Conservation (phyloP, 2,888 invertebrate species). For the Diarsia dahlii region DNA sequence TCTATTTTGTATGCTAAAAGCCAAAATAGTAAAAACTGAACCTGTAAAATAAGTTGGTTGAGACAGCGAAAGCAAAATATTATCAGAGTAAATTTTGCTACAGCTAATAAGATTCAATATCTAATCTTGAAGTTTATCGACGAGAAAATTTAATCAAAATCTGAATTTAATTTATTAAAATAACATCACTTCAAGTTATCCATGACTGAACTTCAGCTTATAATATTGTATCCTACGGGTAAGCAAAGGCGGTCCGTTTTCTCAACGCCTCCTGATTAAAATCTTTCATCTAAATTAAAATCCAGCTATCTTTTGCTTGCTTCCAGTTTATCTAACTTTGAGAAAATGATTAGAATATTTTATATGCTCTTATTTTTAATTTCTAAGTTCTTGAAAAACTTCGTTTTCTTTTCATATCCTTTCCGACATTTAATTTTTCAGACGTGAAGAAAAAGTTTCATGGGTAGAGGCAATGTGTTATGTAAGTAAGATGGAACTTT, state of each 20-base stretch:
- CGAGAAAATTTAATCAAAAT: slow-evolving; percentile 27
- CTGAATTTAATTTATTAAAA: slow-evolving; percentile 37
- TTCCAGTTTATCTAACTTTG: slow-evolving; percentile 37
- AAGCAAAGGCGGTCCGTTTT: slow-evolving; percentile 35
- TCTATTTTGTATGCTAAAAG: not conserved
- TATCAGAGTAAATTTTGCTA: not conserved
- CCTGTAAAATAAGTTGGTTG: not conserved
- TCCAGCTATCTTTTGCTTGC: slow-evolving; percentile 35
- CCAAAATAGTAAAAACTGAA: not conserved
- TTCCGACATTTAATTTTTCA: not conserved
- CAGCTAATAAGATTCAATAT: slow-evolving; percentile 4
- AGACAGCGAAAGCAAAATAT: not conserved
- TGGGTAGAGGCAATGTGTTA: not conserved
- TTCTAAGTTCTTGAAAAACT: not conserved
- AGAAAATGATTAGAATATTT: slow-evolving; percentile 43
- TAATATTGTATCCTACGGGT: slow-evolving; percentile 41
- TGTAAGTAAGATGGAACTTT: not conserved
- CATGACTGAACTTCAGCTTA: slow-evolving; percentile 39
- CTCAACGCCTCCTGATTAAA: slow-evolving; percentile 52
- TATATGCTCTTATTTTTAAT: slow-evolving; percentile 21
- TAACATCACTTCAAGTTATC: slow-evolving; percentile 51
- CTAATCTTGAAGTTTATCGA: slow-evolving; percentile 27
- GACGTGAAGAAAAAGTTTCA: not conserved
- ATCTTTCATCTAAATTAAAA: slow-evolving; percentile 59
- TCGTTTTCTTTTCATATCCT: not conserved